These are phyloP conservation scores for pig (Sus scrofa) DNA, from an alignment of 2,113 vertebrate genomes.

Conservation along the genomic window T2T-Sscrofa CM000822.6:73760001-73760500, in stretches of 20 bases:
- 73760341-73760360: fast-evolving
- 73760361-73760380: background rate
- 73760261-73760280: background rate
- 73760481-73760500: background rate
- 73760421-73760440: background rate
- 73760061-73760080: background rate
- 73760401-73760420: background rate
- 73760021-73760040: background rate
- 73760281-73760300: background rate
- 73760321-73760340: background rate
- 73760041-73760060: background rate
- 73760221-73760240: background rate
- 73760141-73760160: background rate
- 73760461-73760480: background rate
- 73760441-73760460: background rate
- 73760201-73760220: background rate
- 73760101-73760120: background rate
- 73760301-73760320: too few species aligned
- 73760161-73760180: background rate
- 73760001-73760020: too few species aligned
- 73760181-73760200: background rate
- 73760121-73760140: background rate
- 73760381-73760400: background rate
- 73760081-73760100: background rate
- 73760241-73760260: background rate